A percentile compares a stretch with the other conserved stretches of the same genome.
Conservation (phyloP, 1,140 invertebrate species). For the Plutomurus gul region DNA sequence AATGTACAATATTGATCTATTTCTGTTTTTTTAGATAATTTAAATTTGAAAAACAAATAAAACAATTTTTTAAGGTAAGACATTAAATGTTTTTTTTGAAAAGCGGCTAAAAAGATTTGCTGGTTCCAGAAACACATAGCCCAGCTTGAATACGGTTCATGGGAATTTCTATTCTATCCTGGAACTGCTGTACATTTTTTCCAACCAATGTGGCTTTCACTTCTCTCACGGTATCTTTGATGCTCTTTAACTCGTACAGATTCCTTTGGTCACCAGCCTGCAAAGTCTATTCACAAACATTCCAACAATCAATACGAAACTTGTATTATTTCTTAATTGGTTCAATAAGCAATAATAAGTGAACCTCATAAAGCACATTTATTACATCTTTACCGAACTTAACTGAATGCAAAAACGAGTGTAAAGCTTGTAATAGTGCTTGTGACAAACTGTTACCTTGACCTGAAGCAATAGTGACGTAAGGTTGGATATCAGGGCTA, state of each 20-base stretch:
- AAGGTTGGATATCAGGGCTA: constrained; percentile 82
- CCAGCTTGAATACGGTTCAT: constrained; percentile 90
- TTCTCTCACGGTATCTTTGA: constrained; percentile 88
- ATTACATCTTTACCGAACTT: too few species aligned
- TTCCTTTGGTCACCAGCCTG: constrained; percentile 87
- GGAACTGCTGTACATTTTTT: constrained; percentile 80
- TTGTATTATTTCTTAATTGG: too few species aligned
- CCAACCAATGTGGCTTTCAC: constrained; percentile 79
- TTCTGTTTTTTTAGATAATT: too few species aligned
- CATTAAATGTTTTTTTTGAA: too few species aligned
- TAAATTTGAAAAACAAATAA: too few species aligned
- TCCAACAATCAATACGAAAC: background rate
- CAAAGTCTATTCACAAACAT: constrained; percentile 66
- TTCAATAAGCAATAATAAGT: background rate
- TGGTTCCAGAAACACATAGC: constrained; percentile 59
- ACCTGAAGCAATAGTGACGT: constrained; percentile 91
- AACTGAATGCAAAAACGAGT: background rate
- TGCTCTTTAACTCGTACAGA: constrained; percentile 87
- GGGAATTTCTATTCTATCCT: constrained; percentile 87
- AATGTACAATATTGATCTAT: too few species aligned
- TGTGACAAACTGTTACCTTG: constrained; percentile 65
- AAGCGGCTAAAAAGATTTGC: background rate
- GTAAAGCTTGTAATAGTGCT: background rate
- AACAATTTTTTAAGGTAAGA: too few species aligned
- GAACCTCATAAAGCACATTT: background rate